These are phyloP conservation scores for Hyles euphorbiae DNA, from an alignment of 1,140 invertebrate genomes.

Conservation along the genomic window DNA sequence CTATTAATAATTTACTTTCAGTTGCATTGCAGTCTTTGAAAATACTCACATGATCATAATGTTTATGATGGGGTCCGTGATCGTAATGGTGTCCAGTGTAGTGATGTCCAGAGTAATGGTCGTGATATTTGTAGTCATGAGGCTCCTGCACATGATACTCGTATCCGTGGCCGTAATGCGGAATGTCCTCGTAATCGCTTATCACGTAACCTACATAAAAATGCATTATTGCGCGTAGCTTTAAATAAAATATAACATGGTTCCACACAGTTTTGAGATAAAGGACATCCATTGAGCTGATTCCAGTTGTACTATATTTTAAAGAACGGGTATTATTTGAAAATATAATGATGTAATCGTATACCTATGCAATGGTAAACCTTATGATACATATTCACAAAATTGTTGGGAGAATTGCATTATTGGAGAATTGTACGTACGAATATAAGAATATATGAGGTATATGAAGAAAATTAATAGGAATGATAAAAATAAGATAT, in stretches of 20 bases:
- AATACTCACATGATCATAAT: constrained; percentile 50
- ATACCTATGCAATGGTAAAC: too few relatives aligned
- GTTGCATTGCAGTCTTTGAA: background rate
- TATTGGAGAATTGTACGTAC: too few relatives aligned
- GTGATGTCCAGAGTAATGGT: constrained; percentile 30
- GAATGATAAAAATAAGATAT: too few relatives aligned
- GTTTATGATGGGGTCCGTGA: constrained; percentile 39
- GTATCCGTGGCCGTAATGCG: constrained; percentile 38
- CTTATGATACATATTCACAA: too few relatives aligned
- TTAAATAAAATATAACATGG: background rate
- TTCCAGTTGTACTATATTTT: too few relatives aligned
- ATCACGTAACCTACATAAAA: constrained; percentile 31
- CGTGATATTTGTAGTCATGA: constrained; percentile 18
- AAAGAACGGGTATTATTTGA: too few relatives aligned
- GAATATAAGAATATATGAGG: too few relatives aligned
- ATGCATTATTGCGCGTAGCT: background rate
- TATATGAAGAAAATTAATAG: too few relatives aligned
- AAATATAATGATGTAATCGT: too few relatives aligned
- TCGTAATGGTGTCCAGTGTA: constrained; percentile 30
- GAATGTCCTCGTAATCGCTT: constrained; percentile 45
- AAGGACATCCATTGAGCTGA: too few relatives aligned
- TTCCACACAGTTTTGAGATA: background rate
- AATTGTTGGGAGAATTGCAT: too few relatives aligned
- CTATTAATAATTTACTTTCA: too few relatives aligned
- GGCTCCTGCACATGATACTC: constrained; percentile 37